Evolutionary conservation across 2,888 invertebrate genomes (phyloP), one percentile per base, ranked within the genome.

Genomic region (Acanthosoma haemorrhoidale): DNA sequence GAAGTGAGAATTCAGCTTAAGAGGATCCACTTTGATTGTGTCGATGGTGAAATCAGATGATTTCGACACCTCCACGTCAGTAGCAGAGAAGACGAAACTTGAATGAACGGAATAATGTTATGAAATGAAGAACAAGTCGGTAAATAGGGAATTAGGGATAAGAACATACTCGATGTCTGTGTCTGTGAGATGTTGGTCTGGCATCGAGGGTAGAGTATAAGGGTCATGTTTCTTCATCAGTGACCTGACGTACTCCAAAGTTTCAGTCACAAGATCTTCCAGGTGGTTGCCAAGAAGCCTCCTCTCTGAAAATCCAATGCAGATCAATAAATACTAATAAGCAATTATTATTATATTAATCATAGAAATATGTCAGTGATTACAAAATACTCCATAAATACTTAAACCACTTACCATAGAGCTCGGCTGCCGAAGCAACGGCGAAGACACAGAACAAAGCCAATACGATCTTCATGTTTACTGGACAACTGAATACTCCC

Each of bases 1-100:
- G 63, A 72, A 70, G 31, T 60, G 39, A 13, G 72, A 70, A 57
- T 41, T 70, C n/a, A 72, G 32, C 11, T 25, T 43, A n/a, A 41
- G 59, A 43, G 59, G 21, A 31, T 72, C 68, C 31, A 57, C 70
- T 21, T 67, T 39, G 31, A 70, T 57, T 8, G 70, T n/a, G 31
- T 72, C 57, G 25, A 72, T 63, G 16, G 21, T 57, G 66, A 72
- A 72, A 64, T 68, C 66, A 1, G 25, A 2, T 5, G 63, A 18
- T 4, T 63, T 29, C 9, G 29, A 63, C 0, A 63, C 15, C 3
- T 25, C 4, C 0, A 63, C 41, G 21, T 63, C 15, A 11, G 29
- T 63, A 39, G 29, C 38, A 16, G 63, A 63, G 11, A 63, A 29
- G 4, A 38, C 25, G 9, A 63, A 29, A 5, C 63, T 63, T 38